phyloP scores from a whole-genome alignment of 2,888 invertebrate species.

The Adelphocoris suturalis region DNA sequence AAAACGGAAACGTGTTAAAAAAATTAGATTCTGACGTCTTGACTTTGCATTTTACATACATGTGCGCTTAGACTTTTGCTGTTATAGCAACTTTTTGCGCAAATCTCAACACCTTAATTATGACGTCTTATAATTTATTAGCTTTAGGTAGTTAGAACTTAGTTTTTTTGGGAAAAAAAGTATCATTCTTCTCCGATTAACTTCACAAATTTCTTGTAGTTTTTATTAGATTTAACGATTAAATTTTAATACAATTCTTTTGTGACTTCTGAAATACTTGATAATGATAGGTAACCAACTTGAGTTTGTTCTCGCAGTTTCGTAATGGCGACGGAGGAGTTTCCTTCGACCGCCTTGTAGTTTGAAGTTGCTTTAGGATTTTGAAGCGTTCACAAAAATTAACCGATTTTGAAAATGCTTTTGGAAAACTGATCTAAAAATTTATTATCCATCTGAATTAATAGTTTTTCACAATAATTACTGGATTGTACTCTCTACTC shows the following conservation, averaged over 20 bases:
- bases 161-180: constrained; percentile 4
- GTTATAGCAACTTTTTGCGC: not conserved
- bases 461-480: constrained; percentile 12
- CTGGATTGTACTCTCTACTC: constrained; percentile 4
- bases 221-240: constrained; percentile 3
- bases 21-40: not conserved
- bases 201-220: constrained; percentile 25
- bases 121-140: not conserved
- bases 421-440: constrained; percentile 2
- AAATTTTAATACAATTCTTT: not conserved
- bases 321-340: no score
- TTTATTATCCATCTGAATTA: not conserved
- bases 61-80: no score
- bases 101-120: not conserved
- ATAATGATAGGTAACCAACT: not conserved
- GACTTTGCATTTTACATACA: no score
- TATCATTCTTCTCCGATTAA: not conserved
- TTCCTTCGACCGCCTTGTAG: not conserved
- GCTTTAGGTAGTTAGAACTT: constrained; percentile 5
- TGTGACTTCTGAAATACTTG: not conserved
- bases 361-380: constrained; percentile 27
- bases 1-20: not conserved
- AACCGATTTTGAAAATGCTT: not conserved
- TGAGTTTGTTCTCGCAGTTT: not conserved
- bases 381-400: constrained; percentile 19